These are phyloP conservation scores for Zygothrica quintamaculata DNA, from an alignment of 2,888 invertebrate species.

Conservation along the genomic window DNA sequence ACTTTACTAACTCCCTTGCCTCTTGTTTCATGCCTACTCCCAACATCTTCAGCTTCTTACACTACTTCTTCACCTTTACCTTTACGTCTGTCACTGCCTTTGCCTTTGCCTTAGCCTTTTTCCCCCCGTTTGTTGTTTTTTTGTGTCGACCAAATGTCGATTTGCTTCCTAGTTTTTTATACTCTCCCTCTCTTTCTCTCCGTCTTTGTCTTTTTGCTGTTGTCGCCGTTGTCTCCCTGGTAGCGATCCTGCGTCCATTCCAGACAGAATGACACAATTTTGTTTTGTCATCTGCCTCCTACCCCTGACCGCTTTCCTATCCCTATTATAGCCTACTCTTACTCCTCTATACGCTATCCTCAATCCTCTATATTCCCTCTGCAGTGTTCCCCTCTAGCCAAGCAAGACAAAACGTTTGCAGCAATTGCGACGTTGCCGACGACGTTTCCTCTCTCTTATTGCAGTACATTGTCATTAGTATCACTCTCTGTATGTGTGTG, in stretches of 20 bases:
- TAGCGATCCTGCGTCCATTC: conserved; percentile 66
- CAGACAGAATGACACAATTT: conserved; percentile 73
- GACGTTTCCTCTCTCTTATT: conserved; percentile 67
- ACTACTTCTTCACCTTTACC: neutral
- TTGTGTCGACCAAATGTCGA: conserved; percentile 30
- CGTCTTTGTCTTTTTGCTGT: too few relatives aligned
- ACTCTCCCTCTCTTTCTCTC: too few relatives aligned
- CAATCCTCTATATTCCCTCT: conserved; percentile 4
- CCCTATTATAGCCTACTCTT: conserved; percentile 31
- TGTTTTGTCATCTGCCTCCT: conserved; percentile 77
- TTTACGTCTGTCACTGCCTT: conserved; percentile 14
- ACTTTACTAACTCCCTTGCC: too few relatives aligned
- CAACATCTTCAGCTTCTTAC: too few relatives aligned
- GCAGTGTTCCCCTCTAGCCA: conserved; percentile 1
- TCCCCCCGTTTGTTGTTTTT: conserved; percentile 6
- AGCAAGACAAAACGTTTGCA: conserved; percentile 55
- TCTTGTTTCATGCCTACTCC: too few relatives aligned
- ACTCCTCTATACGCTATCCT: conserved; percentile 17
- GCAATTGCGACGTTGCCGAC: conserved; percentile 53
- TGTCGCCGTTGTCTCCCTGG: conserved; percentile 27
- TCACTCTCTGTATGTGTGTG: conserved; percentile 25
- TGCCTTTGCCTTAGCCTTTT: conserved; percentile 14
- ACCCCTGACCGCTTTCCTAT: conserved; percentile 5
- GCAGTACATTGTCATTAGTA: conserved; percentile 72
- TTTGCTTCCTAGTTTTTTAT: conserved; percentile 47